Evolutionary conservation across 2,888 invertebrate species (phyloP).

Genomic region (Tortrix viridana): DNA sequence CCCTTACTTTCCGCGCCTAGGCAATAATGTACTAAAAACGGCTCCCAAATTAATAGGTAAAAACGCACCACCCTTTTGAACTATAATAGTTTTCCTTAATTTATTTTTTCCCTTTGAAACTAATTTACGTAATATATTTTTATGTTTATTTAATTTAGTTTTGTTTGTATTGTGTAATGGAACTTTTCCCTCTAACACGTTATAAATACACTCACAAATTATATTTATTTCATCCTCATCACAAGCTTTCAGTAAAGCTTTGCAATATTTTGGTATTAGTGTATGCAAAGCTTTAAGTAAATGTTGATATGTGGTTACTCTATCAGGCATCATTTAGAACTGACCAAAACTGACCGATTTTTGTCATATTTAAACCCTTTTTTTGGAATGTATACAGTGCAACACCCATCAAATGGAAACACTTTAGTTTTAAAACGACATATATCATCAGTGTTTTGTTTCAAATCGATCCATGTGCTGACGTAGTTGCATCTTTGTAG

Average conservation of each 20-base stretch:
- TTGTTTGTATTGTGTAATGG: conserved; percentile 13
- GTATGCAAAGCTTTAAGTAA: conserved; percentile 40
- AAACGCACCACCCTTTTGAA: conserved; percentile 34
- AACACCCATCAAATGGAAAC: conserved; percentile 36
- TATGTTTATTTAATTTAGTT: conserved; percentile 21
- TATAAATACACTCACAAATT: too few species aligned
- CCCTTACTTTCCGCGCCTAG: too few species aligned
- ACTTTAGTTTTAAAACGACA: conserved; percentile 43
- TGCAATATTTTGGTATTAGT: conserved; percentile 42
- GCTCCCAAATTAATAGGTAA: conserved; percentile 33
- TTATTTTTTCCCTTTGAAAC: conserved; percentile 9
- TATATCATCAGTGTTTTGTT: conserved; percentile 42
- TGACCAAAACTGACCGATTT: conserved; percentile 39
- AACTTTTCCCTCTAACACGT: conserved; percentile 31
- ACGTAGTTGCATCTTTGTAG: conserved; percentile 45
- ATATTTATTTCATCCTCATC: conserved; percentile 32
- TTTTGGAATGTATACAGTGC: conserved; percentile 37
- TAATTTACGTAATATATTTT: conserved; percentile 22
- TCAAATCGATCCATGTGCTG: conserved; percentile 48
- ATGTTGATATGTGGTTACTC: conserved; percentile 41
- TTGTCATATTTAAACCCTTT: conserved; percentile 43
- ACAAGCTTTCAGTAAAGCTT: conserved; percentile 44
- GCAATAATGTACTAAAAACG: too few species aligned
- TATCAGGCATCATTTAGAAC: conserved; percentile 41
- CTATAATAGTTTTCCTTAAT: conserved; percentile 21